phyloP scores from a whole-genome alignment of 2,113 vertebrate genomes.

The Lonchura striata region DNA sequence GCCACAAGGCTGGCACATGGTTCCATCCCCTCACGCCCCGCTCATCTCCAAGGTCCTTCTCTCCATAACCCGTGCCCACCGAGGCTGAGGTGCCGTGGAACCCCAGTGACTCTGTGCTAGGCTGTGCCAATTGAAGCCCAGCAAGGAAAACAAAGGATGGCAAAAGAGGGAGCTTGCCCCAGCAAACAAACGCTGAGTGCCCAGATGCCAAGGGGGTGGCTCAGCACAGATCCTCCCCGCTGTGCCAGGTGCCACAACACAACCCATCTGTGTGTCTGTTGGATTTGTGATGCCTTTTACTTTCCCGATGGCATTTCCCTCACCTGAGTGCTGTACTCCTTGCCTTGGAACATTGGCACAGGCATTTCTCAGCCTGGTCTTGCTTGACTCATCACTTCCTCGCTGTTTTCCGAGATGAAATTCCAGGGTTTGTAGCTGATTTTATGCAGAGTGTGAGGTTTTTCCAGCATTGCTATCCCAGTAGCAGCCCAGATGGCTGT shows the following conservation, averaged over 20 bases:
- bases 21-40: fast-evolving
- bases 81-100: fast-evolving
- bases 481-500: fast-evolving
- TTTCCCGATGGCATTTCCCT: fast-evolving
- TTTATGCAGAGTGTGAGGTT: background rate
- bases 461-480: fast-evolving
- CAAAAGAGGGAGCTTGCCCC: background rate
- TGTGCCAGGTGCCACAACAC: background rate
- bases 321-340: background rate
- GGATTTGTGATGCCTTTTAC: background rate
- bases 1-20: background rate
- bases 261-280: background rate
- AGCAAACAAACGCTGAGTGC: background rate
- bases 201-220: background rate
- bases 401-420: fast-evolving
- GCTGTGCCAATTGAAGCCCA: background rate
- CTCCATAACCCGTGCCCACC: fast-evolving
- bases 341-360: fast-evolving
- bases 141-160: background rate
- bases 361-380: fast-evolving
- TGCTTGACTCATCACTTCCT: background rate
- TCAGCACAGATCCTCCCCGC: background rate
- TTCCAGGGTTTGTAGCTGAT: background rate
- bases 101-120: fast-evolving
- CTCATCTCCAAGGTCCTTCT: background rate